These are phyloP conservation scores for Tachuris rubrigastra DNA, from an alignment of 2,113 vertebrate species.

Conservation along the genomic window DNA sequence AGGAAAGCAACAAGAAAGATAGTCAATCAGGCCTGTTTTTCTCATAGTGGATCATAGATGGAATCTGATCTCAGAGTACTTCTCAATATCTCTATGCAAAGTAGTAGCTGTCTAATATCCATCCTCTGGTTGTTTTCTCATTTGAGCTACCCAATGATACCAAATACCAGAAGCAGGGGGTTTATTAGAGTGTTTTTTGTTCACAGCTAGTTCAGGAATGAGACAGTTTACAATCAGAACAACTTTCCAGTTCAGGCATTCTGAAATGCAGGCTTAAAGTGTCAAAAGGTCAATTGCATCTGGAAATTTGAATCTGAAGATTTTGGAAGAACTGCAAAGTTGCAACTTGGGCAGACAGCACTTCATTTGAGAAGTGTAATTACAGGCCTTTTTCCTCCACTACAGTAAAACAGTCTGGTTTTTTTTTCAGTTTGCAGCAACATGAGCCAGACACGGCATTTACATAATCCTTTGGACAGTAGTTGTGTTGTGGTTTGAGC, in stretches of 20 bases:
- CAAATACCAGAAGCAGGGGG: neutral
- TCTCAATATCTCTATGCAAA: neutral
- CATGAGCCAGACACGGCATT: neutral
- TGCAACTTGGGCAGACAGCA: neutral
- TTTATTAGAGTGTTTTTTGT: neutral
- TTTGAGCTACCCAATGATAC: neutral
- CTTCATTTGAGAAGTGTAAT: neutral
- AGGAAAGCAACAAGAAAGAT: neutral
- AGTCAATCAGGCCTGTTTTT: neutral
- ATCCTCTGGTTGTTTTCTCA: neutral
- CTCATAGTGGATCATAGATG: neutral
- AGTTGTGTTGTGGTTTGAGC: too few species aligned
- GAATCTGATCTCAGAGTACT: neutral
- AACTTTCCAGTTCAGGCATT: neutral
- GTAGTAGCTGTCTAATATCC: neutral
- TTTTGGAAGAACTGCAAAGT: neutral
- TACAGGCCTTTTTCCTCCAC: neutral
- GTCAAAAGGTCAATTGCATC: fast-evolving
- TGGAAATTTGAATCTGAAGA: neutral
- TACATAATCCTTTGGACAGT: neutral
- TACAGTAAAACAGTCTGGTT: neutral
- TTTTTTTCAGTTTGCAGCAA: neutral
- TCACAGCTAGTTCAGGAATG: neutral
- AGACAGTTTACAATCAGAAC: neutral
- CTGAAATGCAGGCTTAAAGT: neutral